Percentiles rank a stretch among this genome's conserved stretches.
phyloP scores from a whole-genome alignment of 2,888 invertebrate genomes.

The Caenorhabditis parvicauda region DNA sequence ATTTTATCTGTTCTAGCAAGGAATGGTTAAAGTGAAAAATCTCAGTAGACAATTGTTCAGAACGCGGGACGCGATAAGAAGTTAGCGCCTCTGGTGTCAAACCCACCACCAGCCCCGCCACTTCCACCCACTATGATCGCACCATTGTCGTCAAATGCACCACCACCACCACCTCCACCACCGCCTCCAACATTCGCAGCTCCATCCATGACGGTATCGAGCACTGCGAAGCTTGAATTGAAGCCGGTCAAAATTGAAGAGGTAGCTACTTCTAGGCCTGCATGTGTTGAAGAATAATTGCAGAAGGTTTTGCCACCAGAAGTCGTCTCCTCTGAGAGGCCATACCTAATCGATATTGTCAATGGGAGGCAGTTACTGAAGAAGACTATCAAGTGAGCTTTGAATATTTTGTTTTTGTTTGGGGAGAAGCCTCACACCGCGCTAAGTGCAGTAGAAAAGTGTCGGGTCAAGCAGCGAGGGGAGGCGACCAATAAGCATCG shows the following conservation, averaged over 20 bases:
- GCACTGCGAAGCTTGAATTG: slow-evolving; percentile 2
- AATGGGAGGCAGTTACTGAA: slow-evolving; percentile 20
- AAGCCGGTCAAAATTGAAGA: slow-evolving; percentile 1
- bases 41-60: no score
- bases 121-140: slow-evolving; percentile 1
- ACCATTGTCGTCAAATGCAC: slow-evolving; percentile 7
- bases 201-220: not conserved
- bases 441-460: no score
- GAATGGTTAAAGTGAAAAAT: no score
- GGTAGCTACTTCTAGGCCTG: slow-evolving; percentile 4
- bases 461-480: no score
- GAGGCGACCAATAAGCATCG: no score
- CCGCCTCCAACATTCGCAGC: slow-evolving; percentile 13
- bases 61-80: no score
- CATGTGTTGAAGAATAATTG: slow-evolving; percentile 1
- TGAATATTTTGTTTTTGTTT: not conserved
- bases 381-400: slow-evolving; percentile 14
- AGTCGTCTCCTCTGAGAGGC: slow-evolving; percentile 9
- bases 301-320: slow-evolving; percentile 4
- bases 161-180: slow-evolving; percentile 15
- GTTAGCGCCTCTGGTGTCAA: no score
- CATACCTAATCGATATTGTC: slow-evolving; percentile 24
- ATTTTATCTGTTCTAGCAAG: no score
- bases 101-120: no score
- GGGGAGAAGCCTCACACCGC: no score